Conservation (phyloP, 2,113 vertebrate species). For the Lipophrys pholis region DNA sequence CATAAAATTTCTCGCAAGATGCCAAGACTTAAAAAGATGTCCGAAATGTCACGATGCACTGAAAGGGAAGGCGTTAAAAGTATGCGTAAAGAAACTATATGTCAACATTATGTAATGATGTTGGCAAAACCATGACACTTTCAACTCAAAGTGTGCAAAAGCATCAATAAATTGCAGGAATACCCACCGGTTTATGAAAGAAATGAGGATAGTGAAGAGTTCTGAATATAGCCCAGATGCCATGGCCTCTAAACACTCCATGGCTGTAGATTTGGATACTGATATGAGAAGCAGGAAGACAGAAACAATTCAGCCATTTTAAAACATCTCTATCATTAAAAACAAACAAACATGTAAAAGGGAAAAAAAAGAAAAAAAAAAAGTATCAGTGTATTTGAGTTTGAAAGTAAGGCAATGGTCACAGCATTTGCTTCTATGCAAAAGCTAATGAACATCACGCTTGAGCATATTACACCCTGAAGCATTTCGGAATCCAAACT, state of each 20-base stretch:
- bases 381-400: background rate
- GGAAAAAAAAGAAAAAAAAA: conserved; percentile 4
- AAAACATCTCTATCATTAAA: conserved; percentile 10
- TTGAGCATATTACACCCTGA: conserved; percentile 18
- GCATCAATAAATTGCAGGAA: background rate
- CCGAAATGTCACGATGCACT: background rate
- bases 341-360: no score
- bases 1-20: background rate
- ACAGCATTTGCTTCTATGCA: conserved; percentile 20
- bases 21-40: background rate
- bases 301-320: conserved; percentile 19
- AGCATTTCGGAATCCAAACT: conserved; percentile 27
- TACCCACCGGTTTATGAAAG: conserved; percentile 92
- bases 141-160: background rate
- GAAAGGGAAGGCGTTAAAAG: background rate
- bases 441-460: conserved; percentile 12
- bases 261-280: conserved; percentile 90
- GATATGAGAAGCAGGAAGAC: conserved; percentile 27
- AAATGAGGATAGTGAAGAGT: conserved; percentile 92
- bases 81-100: background rate
- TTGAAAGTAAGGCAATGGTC: conserved; percentile 6
- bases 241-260: conserved; percentile 95
- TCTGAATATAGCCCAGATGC: conserved; percentile 92
- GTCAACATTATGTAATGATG: background rate
- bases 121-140: conserved; percentile 1